Base-by-base conservation (phyloP, 1,140 invertebrate genomes). In the Mizuhopecten yessoensis region DNA sequence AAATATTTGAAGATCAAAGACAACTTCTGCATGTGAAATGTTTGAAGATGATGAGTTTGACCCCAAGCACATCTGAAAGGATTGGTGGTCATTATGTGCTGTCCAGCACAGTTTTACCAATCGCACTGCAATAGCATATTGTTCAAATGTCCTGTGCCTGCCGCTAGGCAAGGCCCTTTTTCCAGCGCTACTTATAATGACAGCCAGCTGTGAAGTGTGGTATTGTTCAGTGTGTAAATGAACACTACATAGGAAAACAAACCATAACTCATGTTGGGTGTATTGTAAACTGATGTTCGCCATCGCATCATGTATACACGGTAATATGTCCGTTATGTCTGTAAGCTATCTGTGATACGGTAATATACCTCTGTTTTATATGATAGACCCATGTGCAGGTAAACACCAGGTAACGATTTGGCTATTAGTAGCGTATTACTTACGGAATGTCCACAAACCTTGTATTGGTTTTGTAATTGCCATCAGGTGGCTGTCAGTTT, bases 341-440 rank as follows among this genome's bases (percentile, higher is more conserved):
- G 42, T 45, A 45, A 13, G 9, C 17, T 45, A 17, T 75, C 57
- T 11, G 23, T 75, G 29, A 75, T 75, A 29, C 57, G 29, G 57
- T 29, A n/a, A 75, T 75, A 75, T 75, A 75, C 57, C 57, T 75
- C 23, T 5, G 57, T 29, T 75, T 75, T 75, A 75, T 75, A 75
- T 5, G 5, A n/a, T 45, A 75, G 57, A 29, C 23, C 57, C 23
- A 75, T 13, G 5, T 1, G n/a, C 57, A 75, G 57, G 57, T 75
- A 75, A 75, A 75, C 57, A 75, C 57, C 57, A 75, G 57, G 57
- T 75, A 75, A 75, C 57, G 29, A 75, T 75, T 75, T 75, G 57
- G 57, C 57, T 75, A 75, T 75, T 75, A 75, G 57, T 75, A 5
- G 57, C 57, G 29, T 75, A 75, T 75, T 75, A 75, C 57, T 75